Evolutionary conservation across 2,888 invertebrate species (phyloP).

Genomic region (Mimas tiliae): DNA sequence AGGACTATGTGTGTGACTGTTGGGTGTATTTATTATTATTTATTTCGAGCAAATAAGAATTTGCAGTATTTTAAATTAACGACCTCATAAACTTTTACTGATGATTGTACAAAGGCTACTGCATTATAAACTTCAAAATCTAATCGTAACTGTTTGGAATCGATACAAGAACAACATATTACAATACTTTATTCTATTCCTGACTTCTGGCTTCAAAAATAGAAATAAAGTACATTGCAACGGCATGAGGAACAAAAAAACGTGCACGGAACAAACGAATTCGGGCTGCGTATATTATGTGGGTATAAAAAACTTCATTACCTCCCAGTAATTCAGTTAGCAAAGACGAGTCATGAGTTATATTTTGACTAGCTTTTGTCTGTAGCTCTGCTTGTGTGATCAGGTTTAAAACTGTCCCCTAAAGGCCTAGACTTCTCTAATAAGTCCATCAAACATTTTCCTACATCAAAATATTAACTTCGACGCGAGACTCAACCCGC

Average conservation of each 20-base stretch:
- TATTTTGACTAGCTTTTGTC: neutral
- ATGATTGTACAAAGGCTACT: neutral
- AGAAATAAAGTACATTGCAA: neutral
- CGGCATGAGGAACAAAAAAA: neutral
- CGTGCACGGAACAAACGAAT: neutral
- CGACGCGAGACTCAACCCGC: too few relatives aligned
- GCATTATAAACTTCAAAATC: neutral
- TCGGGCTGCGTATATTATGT: neutral
- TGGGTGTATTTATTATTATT: too few relatives aligned
- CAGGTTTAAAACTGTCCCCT: too few relatives aligned
- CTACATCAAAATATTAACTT: too few relatives aligned
- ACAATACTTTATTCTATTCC: neutral
- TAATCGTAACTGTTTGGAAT: neutral
- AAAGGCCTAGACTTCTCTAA: too few relatives aligned
- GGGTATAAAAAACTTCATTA: constrained; percentile 4
- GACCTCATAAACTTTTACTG: neutral
- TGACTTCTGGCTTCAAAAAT: neutral
- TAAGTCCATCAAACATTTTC: too few relatives aligned
- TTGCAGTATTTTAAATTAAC: neutral
- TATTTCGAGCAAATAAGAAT: too few relatives aligned
- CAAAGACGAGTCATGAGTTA: neutral
- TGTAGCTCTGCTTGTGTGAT: too few relatives aligned
- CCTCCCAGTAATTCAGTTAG: constrained; percentile 3
- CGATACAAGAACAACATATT: neutral
- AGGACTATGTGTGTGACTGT: too few relatives aligned